These are phyloP conservation scores for Spodoptera littoralis DNA, from an alignment of 2,888 invertebrate genomes.

Conservation along the genomic window DNA sequence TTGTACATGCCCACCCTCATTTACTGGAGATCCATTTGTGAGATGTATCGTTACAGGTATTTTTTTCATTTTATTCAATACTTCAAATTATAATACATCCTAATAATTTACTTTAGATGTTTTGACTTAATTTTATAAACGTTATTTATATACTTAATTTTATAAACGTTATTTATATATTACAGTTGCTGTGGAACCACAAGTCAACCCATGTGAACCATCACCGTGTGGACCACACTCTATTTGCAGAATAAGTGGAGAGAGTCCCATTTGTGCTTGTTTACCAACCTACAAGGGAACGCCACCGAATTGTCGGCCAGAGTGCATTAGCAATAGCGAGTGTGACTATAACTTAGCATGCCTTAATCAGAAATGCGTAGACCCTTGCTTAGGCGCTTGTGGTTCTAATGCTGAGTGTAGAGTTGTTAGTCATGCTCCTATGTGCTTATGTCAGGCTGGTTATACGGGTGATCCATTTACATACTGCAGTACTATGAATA, in stretches of 20 bases:
- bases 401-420: constrained; percentile 93
- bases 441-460: constrained; percentile 91
- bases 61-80: constrained; percentile 10
- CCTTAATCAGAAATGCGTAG: constrained; percentile 92
- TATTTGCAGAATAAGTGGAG: constrained; percentile 91
- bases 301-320: constrained; percentile 94
- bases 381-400: constrained; percentile 93
- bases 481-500: constrained; percentile 85
- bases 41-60: constrained; percentile 89
- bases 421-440: constrained; percentile 93
- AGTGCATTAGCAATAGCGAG: constrained; percentile 94
- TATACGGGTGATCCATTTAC: constrained; percentile 94
- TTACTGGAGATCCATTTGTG: constrained; percentile 93
- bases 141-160: constrained; percentile 9
- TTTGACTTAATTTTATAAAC: constrained; percentile 1
- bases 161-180: constrained; percentile 28
- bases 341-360: constrained; percentile 92
- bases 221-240: constrained; percentile 94
- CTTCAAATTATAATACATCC: not conserved
- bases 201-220: constrained; percentile 90
- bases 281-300: constrained; percentile 90
- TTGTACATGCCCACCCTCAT: constrained; percentile 92
- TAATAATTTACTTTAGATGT: not conserved
- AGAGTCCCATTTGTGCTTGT: constrained; percentile 93
- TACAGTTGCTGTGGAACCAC: constrained; percentile 68